Percentiles rank a stretch among this genome's conserved stretches.
phyloP scores from a whole-genome alignment of 2,888 invertebrate species.

The Tanypteryx hageni region DNA sequence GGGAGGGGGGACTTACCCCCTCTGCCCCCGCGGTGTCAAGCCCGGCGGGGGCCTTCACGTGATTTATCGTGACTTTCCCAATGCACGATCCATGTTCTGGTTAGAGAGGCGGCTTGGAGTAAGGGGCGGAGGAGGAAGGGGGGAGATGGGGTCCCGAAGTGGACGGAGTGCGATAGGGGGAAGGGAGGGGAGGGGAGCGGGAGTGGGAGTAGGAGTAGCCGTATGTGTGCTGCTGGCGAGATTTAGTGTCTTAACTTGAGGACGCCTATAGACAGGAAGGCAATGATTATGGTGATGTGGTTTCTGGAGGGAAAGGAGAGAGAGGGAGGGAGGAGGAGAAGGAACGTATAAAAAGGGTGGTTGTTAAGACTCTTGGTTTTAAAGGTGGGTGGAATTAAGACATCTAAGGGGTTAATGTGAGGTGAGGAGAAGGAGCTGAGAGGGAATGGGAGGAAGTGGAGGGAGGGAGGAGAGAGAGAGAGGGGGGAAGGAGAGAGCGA shows the following conservation, averaged over 20 bases:
- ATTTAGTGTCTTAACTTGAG: not conserved
- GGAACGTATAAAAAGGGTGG: not conserved
- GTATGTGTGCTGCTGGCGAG: not conserved
- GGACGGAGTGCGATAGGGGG: not conserved
- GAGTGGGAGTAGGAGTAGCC: not conserved
- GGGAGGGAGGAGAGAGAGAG: not conserved
- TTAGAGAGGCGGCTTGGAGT: not conserved
- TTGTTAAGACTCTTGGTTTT: conserved; percentile 29
- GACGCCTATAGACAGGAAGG: not conserved
- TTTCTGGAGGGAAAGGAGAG: not conserved
- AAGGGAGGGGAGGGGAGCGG: not conserved
- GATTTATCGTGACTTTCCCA: conserved; percentile 48
- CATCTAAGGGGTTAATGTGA: conserved; percentile 58
- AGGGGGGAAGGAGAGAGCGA: too few species aligned
- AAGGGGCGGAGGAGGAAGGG: not conserved
- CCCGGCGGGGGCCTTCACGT: conserved; percentile 34
- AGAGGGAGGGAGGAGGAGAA: not conserved
- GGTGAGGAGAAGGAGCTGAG: not conserved
- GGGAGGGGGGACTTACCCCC: not conserved
- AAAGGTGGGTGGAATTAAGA: conserved; percentile 64
- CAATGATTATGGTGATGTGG: not conserved
- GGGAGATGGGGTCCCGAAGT: not conserved
- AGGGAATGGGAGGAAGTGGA: not conserved
- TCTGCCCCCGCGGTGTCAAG: conserved; percentile 11
- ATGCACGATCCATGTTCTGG: conserved; percentile 60